phyloP scores from a whole-genome alignment of 2,888 invertebrate species.

The Phlogophora meticulosa region DNA sequence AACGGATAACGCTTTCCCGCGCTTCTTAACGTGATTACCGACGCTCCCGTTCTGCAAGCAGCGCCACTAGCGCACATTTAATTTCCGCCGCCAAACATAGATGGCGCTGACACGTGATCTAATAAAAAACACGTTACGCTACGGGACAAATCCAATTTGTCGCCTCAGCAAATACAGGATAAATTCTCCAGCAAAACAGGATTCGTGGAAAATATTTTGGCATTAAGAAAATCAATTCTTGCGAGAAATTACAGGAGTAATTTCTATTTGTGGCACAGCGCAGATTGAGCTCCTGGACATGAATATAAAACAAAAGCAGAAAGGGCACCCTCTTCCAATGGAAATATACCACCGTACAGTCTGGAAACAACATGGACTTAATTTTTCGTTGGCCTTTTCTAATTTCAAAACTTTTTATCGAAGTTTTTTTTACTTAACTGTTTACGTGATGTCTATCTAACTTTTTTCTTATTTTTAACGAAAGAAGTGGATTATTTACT shows the following conservation, averaged over 20 bases:
- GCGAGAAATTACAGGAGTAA: slow-evolving; percentile 21
- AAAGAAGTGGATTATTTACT: too few species aligned
- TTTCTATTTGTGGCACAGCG: slow-evolving; percentile 9
- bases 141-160: slow-evolving; percentile 73
- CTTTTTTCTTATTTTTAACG: too few species aligned
- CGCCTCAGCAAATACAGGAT: slow-evolving; percentile 68
- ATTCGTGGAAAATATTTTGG: slow-evolving; percentile 54
- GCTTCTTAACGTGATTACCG: slow-evolving; percentile 55
- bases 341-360: too few species aligned
- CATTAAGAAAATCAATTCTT: slow-evolving; percentile 46
- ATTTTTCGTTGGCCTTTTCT: too few species aligned
- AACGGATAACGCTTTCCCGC: slow-evolving; percentile 48
- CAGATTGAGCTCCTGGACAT: neutral
- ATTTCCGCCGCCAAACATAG: slow-evolving; percentile 75
- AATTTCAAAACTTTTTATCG: too few species aligned
- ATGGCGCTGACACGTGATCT: slow-evolving; percentile 77
- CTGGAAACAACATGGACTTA: too few species aligned
- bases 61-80: slow-evolving; percentile 66
- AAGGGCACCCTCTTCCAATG: too few species aligned
- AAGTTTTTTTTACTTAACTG: too few species aligned
- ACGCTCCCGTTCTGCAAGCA: slow-evolving; percentile 43
- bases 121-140: slow-evolving; percentile 71
- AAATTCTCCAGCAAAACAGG: slow-evolving; percentile 56
- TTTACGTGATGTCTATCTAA: too few species aligned
- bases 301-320: neutral